Percentiles rank a stretch among this genome's conserved stretches.
These are phyloP conservation scores for Varanus komodoensis DNA, from an alignment of 2,113 vertebrate species.

Conservation along the genomic window DNA sequence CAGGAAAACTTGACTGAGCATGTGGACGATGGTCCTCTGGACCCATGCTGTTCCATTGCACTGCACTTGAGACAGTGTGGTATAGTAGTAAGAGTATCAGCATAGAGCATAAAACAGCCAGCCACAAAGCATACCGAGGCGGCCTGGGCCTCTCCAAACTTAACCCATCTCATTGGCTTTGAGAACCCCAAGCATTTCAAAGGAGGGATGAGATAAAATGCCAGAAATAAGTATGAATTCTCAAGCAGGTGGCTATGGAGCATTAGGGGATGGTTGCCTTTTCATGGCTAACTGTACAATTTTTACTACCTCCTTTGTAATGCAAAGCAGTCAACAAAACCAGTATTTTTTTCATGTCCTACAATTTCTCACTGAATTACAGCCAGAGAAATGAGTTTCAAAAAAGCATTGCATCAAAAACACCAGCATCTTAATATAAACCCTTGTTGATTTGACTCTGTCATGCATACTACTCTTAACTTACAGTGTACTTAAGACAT, in stretches of 20 bases:
- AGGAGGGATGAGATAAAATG: not conserved
- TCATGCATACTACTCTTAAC: not conserved
- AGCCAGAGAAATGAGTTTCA: not conserved
- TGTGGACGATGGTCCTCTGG: not conserved
- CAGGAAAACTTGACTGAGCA: not conserved
- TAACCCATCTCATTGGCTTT: not conserved
- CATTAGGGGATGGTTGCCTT: not conserved
- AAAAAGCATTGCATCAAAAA: slow-evolving; percentile 2
- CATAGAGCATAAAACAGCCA: not conserved
- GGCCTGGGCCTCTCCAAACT: not conserved
- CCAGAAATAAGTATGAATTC: not conserved
- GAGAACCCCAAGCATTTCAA: not conserved
- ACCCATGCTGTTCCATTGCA: not conserved
- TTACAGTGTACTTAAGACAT: not conserved
- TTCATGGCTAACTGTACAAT: not conserved
- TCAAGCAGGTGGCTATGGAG: not conserved
- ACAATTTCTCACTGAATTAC: slow-evolving; percentile 6
- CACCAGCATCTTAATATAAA: not conserved
- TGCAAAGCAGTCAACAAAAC: not conserved
- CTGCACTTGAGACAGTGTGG: not conserved
- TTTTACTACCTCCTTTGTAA: not conserved
- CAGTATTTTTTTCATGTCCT: not conserved
- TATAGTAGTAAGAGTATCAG: too few relatives aligned
- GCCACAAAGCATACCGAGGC: not conserved
- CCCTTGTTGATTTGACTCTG: not conserved